phyloP scores from a whole-genome alignment of 2,888 invertebrate genomes.

The Drosophila histrio region DNA sequence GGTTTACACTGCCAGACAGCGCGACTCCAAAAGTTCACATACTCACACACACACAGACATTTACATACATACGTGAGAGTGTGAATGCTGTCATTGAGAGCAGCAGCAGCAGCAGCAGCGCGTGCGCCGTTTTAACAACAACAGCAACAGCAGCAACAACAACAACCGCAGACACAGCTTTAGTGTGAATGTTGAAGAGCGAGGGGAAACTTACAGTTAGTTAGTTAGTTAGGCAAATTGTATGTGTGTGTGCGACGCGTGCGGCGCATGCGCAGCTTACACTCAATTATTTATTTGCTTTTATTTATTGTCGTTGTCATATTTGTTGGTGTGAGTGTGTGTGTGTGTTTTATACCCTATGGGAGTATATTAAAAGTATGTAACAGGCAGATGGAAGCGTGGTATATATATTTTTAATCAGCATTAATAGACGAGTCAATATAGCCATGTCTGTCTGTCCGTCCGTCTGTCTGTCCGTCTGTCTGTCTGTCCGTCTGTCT shows the following conservation, averaged over 20 bases:
- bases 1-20: slow-evolving; percentile 66
- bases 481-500: no score
- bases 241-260: slow-evolving; percentile 35
- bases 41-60: slow-evolving; percentile 5
- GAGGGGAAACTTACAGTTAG: slow-evolving; percentile 46
- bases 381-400: no score
- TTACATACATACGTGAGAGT: neutral
- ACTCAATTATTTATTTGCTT: slow-evolving; percentile 25
- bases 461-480: no score
- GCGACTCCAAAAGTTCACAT: slow-evolving; percentile 55
- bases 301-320: slow-evolving; percentile 4
- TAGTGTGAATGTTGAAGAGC: neutral
- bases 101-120: slow-evolving; percentile 44
- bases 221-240: slow-evolving; percentile 31
- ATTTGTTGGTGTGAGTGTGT: neutral
- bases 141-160: slow-evolving; percentile 9
- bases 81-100: slow-evolving; percentile 28
- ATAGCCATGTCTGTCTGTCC: no score
- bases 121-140: slow-evolving; percentile 54
- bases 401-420: no score
- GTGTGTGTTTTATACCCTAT: no score
- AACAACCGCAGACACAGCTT: neutral
- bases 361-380: no score
- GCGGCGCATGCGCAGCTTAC: slow-evolving; percentile 64
- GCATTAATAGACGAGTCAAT: no score